phyloP scores from a whole-genome alignment of 2,888 invertebrate genomes.

The Tanytarsus gracilentus region DNA sequence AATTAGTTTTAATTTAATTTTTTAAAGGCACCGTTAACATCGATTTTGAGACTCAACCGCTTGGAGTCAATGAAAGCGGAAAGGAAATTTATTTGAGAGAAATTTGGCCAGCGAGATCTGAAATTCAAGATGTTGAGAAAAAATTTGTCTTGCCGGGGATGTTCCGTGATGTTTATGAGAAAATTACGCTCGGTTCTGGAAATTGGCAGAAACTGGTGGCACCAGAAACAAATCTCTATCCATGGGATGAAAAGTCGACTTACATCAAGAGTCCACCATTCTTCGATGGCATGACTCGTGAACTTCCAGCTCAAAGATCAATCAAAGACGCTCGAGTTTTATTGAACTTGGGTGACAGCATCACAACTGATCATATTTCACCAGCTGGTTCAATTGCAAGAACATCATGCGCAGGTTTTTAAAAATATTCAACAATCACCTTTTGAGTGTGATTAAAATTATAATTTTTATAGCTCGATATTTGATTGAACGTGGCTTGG shows the following conservation, averaged over 20 bases:
- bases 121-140: constrained; percentile 84
- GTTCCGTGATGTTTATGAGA: constrained; percentile 79
- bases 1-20: neutral
- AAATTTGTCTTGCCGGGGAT: constrained; percentile 88
- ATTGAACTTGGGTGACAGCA: constrained; percentile 86
- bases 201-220: constrained; percentile 78
- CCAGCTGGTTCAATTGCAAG: constrained; percentile 96
- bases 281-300: constrained; percentile 68
- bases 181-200: constrained; percentile 74
- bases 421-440: too few species aligned
- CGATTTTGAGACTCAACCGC: constrained; percentile 84
- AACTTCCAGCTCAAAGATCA: constrained; percentile 49
- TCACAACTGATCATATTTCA: constrained; percentile 98
- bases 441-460: too few species aligned
- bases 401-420: constrained; percentile 77
- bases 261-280: constrained; percentile 96
- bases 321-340: constrained; percentile 71
- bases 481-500: constrained; percentile 46
- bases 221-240: constrained; percentile 74
- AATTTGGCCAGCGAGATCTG: constrained; percentile 88
- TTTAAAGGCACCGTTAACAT: constrained; percentile 70
- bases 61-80: constrained; percentile 59
- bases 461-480: constrained; percentile 35
- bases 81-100: constrained; percentile 74
- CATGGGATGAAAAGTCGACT: constrained; percentile 84